These are phyloP conservation scores for Alentia gelatinosa DNA, from an alignment of 2,888 invertebrate species.

Conservation along the genomic window DNA sequence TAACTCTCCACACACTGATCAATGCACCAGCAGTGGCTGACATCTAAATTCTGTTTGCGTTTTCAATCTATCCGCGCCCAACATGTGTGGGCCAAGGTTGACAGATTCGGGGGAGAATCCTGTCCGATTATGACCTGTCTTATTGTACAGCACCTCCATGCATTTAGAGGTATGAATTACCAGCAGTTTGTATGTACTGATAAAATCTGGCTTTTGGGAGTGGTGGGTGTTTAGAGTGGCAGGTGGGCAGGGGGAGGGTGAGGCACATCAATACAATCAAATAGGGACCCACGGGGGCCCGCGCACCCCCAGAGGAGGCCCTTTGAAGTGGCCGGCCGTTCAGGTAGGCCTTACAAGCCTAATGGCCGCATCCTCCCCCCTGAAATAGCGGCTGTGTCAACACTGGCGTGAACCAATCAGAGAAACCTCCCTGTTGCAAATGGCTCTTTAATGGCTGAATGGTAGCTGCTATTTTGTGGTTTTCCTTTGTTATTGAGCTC, in stretches of 20 bases:
- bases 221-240: no score
- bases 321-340: background rate
- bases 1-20: no score
- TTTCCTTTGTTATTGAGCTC: background rate
- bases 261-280: constrained; percentile 9
- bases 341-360: background rate
- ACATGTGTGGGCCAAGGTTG: no score
- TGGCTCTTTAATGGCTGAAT: background rate
- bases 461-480: background rate
- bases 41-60: no score
- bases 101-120: no score
- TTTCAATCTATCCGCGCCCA: no score
- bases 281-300: background rate
- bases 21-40: no score
- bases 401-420: background rate
- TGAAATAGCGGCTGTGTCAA: background rate
- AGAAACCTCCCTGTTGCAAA: background rate
- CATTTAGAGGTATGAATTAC: no score
- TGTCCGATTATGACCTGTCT: no score
- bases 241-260: background rate
- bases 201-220: no score
- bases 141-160: no score
- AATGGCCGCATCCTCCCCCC: constrained; percentile 4
- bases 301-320: background rate
- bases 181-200: no score